Evolutionary conservation across 2,113 vertebrate genomes (phyloP).

Genomic region (Pogonocichla stellata): DNA sequence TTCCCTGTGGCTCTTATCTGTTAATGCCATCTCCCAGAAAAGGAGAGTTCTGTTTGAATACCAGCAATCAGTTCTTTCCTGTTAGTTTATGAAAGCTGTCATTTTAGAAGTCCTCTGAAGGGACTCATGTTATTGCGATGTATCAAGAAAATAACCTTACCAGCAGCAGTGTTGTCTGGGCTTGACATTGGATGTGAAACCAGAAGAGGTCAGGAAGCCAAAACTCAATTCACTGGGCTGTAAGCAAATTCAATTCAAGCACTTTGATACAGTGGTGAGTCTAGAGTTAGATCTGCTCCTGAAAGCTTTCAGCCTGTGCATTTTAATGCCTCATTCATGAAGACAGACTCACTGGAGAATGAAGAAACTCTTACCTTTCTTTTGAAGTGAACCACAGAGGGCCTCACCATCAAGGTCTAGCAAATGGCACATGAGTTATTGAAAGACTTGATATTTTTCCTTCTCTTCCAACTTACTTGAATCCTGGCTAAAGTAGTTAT

Average conservation of each 20-base stretch:
- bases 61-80: background rate
- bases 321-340: background rate
- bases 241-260: background rate
- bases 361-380: background rate
- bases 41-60: background rate
- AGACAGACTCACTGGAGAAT: background rate
- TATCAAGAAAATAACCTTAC: background rate
- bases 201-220: background rate
- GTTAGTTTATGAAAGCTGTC: background rate
- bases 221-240: background rate
- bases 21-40: background rate
- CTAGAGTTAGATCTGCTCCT: background rate
- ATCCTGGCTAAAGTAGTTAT: background rate
- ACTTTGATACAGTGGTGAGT: background rate
- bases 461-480: background rate
- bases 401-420: background rate
- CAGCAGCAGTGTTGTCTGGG: background rate
- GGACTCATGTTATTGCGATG: background rate
- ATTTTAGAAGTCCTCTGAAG: background rate
- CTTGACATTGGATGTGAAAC: background rate
- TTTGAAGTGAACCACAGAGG: background rate
- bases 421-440: background rate
- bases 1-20: background rate
- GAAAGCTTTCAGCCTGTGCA: background rate
- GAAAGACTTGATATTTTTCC: background rate